Evolutionary conservation across 2,797 vertebrate species (phyloP).

Genomic region (Tapera naevia): DNA sequence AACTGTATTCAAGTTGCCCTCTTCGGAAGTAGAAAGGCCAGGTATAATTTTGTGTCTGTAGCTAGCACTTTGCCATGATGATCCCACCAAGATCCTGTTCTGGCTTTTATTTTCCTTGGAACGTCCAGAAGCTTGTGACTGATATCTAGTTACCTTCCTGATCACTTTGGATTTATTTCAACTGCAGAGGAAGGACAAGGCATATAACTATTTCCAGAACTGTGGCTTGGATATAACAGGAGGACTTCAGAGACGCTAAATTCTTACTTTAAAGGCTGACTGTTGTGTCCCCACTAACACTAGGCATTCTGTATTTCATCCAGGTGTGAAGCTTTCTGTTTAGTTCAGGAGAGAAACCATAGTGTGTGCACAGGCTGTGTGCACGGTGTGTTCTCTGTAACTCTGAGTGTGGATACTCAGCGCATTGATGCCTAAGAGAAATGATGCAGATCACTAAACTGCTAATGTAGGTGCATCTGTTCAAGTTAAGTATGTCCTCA

Average conservation of each 20-base stretch:
- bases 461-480: not conserved
- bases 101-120: not conserved
- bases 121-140: not conserved
- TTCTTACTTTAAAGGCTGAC: not conserved
- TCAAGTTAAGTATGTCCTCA: not conserved
- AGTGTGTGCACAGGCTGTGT: not conserved
- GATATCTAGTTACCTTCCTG: not conserved
- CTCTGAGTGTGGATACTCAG: rapidly evolving
- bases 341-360: not conserved
- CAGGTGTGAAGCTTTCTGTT: not conserved
- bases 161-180: not conserved
- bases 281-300: not conserved
- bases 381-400: not conserved
- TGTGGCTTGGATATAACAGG: not conserved
- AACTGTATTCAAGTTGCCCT: not conserved
- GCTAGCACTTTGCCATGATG: not conserved
- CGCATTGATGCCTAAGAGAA: not conserved
- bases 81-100: not conserved
- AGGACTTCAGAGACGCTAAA: not conserved
- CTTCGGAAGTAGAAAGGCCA: not conserved
- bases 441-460: not conserved
- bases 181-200: not conserved
- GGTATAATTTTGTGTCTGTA: not conserved
- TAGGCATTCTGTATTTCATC: not conserved
- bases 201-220: not conserved